These are phyloP conservation scores for Drosophila acutilabella DNA, from an alignment of 2,888 invertebrate species.

Conservation along the genomic window DNA sequence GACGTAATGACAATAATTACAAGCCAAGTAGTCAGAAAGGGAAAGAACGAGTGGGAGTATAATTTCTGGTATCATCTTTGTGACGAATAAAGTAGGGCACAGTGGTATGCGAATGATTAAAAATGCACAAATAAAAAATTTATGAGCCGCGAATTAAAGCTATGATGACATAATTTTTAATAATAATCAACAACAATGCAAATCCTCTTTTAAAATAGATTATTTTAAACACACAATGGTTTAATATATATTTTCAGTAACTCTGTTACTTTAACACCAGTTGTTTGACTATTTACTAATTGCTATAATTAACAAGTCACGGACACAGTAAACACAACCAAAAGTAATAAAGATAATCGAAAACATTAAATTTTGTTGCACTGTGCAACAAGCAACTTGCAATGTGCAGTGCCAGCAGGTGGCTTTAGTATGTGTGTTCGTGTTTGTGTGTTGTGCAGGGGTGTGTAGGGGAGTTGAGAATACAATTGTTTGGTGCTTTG, in stretches of 20 bases:
- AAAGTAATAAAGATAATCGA: conserved; percentile 11
- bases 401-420: conserved; percentile 49
- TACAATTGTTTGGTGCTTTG: conserved; percentile 50
- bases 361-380: conserved; percentile 21
- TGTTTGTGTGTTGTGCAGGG: background rate
- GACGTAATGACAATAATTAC: conserved; percentile 71
- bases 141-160: conserved; percentile 3
- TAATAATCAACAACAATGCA: too few species aligned
- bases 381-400: conserved; percentile 31
- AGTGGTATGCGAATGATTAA: conserved; percentile 22
- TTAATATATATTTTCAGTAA: too few species aligned
- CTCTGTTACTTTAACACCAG: background rate
- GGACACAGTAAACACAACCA: background rate
- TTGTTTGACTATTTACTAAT: conserved; percentile 4
- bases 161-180: too few species aligned
- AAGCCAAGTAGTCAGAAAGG: conserved; percentile 19
- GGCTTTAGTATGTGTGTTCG: conserved; percentile 22
- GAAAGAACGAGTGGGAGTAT: conserved; percentile 16
- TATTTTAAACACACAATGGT: too few species aligned
- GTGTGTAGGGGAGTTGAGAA: background rate
- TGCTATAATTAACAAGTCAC: conserved; percentile 8
- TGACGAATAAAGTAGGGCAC: conserved; percentile 34
- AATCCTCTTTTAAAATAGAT: too few species aligned
- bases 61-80: conserved; percentile 34
- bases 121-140: conserved; percentile 1